A percentile compares a stretch with the other conserved stretches of the same genome.
phyloP scores from a whole-genome alignment of 2,797 vertebrate species.

The Lepilemur septentrionalis region DNA sequence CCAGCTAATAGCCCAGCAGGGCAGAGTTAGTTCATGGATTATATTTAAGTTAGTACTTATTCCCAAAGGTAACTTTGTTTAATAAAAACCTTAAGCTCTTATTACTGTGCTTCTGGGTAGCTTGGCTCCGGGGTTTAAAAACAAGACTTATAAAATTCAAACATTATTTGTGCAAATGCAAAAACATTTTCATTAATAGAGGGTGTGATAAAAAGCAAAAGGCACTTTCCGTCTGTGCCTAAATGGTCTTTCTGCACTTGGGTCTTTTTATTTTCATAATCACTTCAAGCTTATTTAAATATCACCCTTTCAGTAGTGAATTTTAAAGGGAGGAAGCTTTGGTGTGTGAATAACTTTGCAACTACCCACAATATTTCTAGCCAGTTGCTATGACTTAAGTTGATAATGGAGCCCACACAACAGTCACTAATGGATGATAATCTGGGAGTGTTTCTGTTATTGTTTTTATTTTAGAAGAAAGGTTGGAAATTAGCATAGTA shows the following conservation, averaged over 20 bases:
- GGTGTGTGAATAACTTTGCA: conserved; percentile 32
- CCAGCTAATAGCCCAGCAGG: conserved; percentile 41
- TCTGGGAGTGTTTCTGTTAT: conserved; percentile 68
- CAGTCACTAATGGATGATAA: conserved; percentile 50
- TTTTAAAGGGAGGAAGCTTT: conserved; percentile 44
- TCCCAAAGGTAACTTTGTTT: conserved; percentile 69
- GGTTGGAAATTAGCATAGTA: conserved; percentile 76
- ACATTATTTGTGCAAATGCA: conserved; percentile 44
- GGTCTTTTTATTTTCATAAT: conserved; percentile 47
- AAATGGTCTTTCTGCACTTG: background rate
- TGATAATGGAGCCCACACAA: conserved; percentile 55
- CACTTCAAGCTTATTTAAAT: conserved; percentile 21
- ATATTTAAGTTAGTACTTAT: conserved; percentile 57
- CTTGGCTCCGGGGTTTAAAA: conserved; percentile 54
- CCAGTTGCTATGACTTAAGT: conserved; percentile 17
- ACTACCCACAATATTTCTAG: background rate
- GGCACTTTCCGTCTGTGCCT: background rate
- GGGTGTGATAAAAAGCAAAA: conserved; percentile 29
- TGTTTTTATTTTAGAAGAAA: conserved; percentile 74
- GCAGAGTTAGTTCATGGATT: conserved; percentile 17
- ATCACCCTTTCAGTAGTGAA: background rate
- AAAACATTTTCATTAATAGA: conserved; percentile 59
- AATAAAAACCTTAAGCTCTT: conserved; percentile 66
- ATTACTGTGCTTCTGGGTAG: conserved; percentile 53
- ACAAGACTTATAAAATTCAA: conserved; percentile 59